Conservation (phyloP, 1,140 invertebrate genomes). For the Calliopsis andreniformis region DNA sequence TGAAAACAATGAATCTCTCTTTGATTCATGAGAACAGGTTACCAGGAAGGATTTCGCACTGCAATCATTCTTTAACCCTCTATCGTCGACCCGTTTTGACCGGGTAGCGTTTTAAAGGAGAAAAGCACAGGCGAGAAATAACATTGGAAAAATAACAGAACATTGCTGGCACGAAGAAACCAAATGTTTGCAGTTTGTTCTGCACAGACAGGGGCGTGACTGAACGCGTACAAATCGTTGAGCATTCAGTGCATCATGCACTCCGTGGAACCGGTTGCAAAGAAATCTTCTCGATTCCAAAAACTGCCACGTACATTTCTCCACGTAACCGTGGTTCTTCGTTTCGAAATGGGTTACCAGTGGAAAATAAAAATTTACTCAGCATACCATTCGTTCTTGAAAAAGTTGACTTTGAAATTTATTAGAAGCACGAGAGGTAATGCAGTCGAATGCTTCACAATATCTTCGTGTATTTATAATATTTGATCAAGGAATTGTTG, state of each 20-base stretch:
- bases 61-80: slow-evolving; percentile 19
- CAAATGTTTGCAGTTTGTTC: slow-evolving; percentile 7
- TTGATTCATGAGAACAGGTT: neutral
- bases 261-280: neutral
- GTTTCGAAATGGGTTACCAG: neutral
- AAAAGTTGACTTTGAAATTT: too few species aligned
- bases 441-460: too few species aligned
- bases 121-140: slow-evolving; percentile 8
- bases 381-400: neutral
- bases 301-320: neutral
- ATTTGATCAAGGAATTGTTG: too few species aligned
- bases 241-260: slow-evolving; percentile 7
- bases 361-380: neutral
- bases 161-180: neutral
- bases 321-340: neutral
- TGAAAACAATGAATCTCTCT: slow-evolving; percentile 2
- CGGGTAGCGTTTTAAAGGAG: neutral
- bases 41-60: neutral
- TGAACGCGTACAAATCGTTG: slow-evolving; percentile 26
- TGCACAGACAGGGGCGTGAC: neutral
- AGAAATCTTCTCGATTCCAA: neutral
- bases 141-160: slow-evolving; percentile 20
- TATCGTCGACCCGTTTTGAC: neutral
- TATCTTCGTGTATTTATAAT: too few species aligned
- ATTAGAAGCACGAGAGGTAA: too few species aligned